Conservation (phyloP, 2,888 invertebrate species). For the Linyphia triangularis region DNA sequence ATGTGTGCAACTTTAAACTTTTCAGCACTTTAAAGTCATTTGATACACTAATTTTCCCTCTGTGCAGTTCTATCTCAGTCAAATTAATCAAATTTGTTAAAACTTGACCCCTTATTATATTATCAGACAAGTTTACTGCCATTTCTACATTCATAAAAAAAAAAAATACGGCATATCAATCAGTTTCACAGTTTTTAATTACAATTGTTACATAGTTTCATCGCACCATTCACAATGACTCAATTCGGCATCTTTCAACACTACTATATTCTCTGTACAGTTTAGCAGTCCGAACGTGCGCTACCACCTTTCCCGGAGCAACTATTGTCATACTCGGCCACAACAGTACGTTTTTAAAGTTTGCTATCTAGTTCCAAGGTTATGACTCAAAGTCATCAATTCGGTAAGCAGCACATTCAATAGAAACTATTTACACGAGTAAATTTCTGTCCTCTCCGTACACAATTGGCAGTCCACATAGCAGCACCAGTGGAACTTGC, state of each 20-base stretch:
- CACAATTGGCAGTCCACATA: slow-evolving; percentile 80
- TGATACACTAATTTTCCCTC: too few species aligned
- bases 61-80: too few species aligned
- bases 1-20: too few species aligned
- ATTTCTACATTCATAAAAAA: too few species aligned
- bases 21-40: too few species aligned
- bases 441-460: slow-evolving; percentile 79
- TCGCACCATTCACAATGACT: not conserved
- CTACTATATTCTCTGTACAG: not conserved
- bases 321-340: too few species aligned
- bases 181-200: not conserved
- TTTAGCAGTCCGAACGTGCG: not conserved
- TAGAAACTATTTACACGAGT: slow-evolving; percentile 79
- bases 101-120: too few species aligned
- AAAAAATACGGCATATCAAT: too few species aligned
- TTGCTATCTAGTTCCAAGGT: not conserved
- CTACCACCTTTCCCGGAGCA: not conserved
- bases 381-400: not conserved
- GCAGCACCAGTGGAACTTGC: slow-evolving; percentile 82
- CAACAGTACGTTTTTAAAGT: too few species aligned
- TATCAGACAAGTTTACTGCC: too few species aligned
- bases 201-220: not conserved
- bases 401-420: not conserved
- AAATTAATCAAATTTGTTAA: too few species aligned
- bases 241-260: not conserved